Evolutionary conservation across 2,113 vertebrate species (phyloP).

Genomic region (Saguinus midas): DNA sequence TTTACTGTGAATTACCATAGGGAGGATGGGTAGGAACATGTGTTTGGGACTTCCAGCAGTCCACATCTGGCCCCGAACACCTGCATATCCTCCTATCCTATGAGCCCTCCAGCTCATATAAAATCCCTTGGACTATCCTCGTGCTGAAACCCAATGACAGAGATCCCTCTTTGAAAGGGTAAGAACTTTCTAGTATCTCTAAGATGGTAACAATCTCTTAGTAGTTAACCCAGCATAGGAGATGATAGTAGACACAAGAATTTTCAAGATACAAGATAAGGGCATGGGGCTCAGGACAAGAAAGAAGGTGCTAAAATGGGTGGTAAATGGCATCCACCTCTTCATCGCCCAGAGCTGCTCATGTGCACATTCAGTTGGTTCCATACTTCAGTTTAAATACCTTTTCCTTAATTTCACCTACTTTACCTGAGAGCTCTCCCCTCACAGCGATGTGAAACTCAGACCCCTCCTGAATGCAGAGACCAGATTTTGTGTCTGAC

Average conservation of each 20-base stretch:
- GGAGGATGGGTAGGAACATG: not conserved
- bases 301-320: not conserved
- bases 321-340: rapidly evolving
- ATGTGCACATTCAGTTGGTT: not conserved
- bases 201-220: not conserved
- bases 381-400: not conserved
- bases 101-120: not conserved
- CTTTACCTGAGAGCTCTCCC: not conserved
- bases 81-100: not conserved
- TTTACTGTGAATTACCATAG: not conserved
- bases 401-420: not conserved
- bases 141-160: not conserved
- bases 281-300: not conserved
- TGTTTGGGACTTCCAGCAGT: not conserved
- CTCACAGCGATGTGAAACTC: not conserved
- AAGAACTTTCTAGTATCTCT: not conserved
- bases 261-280: not conserved
- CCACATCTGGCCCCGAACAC: not conserved
- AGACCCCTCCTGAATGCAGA: not conserved
- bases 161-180: not conserved
- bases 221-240: not conserved
- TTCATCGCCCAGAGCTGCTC: not conserved
- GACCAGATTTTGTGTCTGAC: not conserved
- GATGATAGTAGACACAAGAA: not conserved
- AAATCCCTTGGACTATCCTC: not conserved